Evolutionary conservation across 2,888 invertebrate genomes (phyloP), one percentile per base, ranked within the genome.

Genomic region (Pheosia tremula): DNA sequence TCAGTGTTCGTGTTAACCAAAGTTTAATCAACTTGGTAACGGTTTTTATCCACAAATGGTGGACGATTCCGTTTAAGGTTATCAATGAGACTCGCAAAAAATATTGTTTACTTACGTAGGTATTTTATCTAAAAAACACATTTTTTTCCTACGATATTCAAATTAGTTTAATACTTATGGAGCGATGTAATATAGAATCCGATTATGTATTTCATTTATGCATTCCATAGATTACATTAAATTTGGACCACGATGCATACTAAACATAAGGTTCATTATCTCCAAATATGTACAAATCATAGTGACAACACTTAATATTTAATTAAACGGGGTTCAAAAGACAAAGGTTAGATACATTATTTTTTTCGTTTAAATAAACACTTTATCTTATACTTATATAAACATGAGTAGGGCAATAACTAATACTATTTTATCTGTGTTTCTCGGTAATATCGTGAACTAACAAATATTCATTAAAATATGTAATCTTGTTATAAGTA

Each of bases 1-100:
- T 78, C 77, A 71, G 72, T 45, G 67, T 79, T 79, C 78, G 67
- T 74, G 68, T 49, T 66, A 72, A 66, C 68, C 65, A 71, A 69
- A 78, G 75, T 78, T 79, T 67, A 79, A 75, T 82, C 72, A 79
- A 74, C 77, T 69, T 62, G 8, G 67, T 70, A 79, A 83, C 80
- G 78, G 68, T 75, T 72, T 76, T 72, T 64, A 64, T 62, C 24
- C 61, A 62, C 65, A 61, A 56, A 60, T 60, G 62, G 65, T 64
- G 64, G 66, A 69, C 60, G 59, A 69, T 72, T 60, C n/a, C 60
- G 60, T 58, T 64, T 68, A 64, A 61, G 62, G 64, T 63, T 77
- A 77, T 79, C 71, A 57, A 49, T 43, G 57, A 53, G 55, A 52
- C 41, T 64, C 57, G 62, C 62, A 63, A 68, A 71, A 71, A 70